These are phyloP conservation scores for Petrolisthes manimaculis DNA, from an alignment of 2,888 invertebrate genomes.

Conservation along the genomic window DNA sequence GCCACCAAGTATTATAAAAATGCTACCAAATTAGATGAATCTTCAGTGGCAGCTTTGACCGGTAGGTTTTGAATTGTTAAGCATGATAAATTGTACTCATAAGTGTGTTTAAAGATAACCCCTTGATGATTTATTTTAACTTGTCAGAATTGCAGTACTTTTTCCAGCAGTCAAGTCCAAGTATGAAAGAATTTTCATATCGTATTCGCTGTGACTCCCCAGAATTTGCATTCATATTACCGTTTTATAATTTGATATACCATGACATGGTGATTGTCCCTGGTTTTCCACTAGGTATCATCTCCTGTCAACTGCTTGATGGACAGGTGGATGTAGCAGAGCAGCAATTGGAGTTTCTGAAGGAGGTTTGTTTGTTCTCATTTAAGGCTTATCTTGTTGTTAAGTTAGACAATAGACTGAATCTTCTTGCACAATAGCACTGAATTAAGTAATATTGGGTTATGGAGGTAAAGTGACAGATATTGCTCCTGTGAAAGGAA, in stretches of 20 bases:
- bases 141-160: too few species aligned
- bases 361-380: constrained; percentile 65
- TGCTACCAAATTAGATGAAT: constrained; percentile 86
- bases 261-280: not conserved
- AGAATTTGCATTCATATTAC: not conserved
- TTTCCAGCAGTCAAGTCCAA: too few species aligned
- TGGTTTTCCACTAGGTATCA: constrained; percentile 76
- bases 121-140: too few species aligned
- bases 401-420: too few species aligned
- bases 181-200: not conserved
- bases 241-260: not conserved
- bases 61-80: constrained; percentile 26
- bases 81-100: too few species aligned
- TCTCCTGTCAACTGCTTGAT: constrained; percentile 84
- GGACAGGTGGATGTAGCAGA: constrained; percentile 78
- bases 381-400: too few species aligned
- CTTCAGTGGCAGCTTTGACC: constrained; percentile 59
- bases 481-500: too few species aligned
- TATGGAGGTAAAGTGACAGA: too few species aligned
- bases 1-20: constrained; percentile 83
- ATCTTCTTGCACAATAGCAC: too few species aligned
- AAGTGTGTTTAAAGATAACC: too few species aligned
- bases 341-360: constrained; percentile 67
- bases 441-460: too few species aligned
- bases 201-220: not conserved